Evolutionary conservation across 2,797 vertebrate genomes (phyloP), one percentile per base, ranked within the genome.

Genomic region (Pterois miles): DNA sequence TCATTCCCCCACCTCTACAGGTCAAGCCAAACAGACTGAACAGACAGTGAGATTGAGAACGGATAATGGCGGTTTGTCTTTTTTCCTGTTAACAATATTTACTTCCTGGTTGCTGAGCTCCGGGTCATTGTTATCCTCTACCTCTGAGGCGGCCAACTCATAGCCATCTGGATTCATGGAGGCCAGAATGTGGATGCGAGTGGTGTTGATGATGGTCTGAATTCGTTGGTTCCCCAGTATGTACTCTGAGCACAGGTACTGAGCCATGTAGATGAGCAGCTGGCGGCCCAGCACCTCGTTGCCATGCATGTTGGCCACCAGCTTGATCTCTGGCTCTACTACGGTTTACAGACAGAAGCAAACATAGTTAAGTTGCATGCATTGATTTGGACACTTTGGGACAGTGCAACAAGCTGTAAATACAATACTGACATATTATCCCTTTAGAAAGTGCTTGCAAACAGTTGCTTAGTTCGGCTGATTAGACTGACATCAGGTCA

Each of bases 111-210:
- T 81, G 94, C 72, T 86, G 93, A 93, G 86, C 88, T 96, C 95
- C 88, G 92, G 94, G 84, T 96, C 94, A 93, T 74, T 93, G 83
- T 67, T 95, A 94, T 96, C 72, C 71, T 95, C 96, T 96, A 99
- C 98, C 97, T 98, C 98, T 86, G 98, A 94, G 13, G 97, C 96
- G 0, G 98, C 98, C 85, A 98, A 86, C 82, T 99, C 97, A 18
- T 99, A 99, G 60, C 98, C 98, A 6, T 99, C 98, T 0, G 98
- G 98, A 88, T 99, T 99, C 96, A 99, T 98, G 78, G 98, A 99
- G 84, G 98, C 96, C 68, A 99, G 93, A 74, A 99, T 94, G 74
- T 99, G 98, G 85, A 99, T 93, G 78, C 98, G 97, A 53, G 98
- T 99, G 78, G 82, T 96, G 94, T 99, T 99, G 87, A 99, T 92